Base-by-base conservation (phyloP, 1,140 invertebrate genomes). In the Drosophila novamexicana region DNA sequence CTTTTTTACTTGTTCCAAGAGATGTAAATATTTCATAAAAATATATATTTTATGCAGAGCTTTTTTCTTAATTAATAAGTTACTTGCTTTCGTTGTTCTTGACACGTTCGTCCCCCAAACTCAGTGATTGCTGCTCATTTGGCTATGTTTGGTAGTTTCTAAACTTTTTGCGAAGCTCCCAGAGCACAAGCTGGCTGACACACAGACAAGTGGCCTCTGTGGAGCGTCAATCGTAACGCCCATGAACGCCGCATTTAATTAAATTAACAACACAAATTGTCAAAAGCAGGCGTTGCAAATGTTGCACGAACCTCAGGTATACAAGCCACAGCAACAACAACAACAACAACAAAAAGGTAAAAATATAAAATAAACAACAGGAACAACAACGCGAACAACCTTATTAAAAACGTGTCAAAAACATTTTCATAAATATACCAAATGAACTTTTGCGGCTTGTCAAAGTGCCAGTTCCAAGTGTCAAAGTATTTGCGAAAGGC, bases 351-450 rank as follows among this genome's bases (percentile, higher is more conserved):
- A 44, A 29, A 65, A 37, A 37, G 10, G 5, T 12, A n/a, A 12
- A 54, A 45, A 62, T 34, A 56, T 70, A 56, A 57, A 36, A 39
- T 18, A 58, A 56, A 40, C 9, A 57, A 45, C 36, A 66, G 53
- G 57, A 58, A 56, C 64, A 73, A 22, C 42, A 59, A 36, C 57
- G 42, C 39, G 56, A 74, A 57, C 67, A 81, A 86, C 64, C 82
- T 86, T 86, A 86, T 86, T 86, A 86, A 86, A 86, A 86, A 86
- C 79, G 82, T 86, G 82, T 88, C 82, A 86, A 78, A 86, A 88
- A 88, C 82, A 86, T 88, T 86, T 88, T 82, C 79, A 79, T 86
- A 88, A 86, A 86, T 86, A 86, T 86, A 88, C 86, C 79, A 86
- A 84, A 71, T 82, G 65, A 82, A 78, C 63, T 81, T 81, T 77